A percentile compares a stretch with the other conserved stretches of the same genome.
Conservation (phyloP, 1,140 invertebrate species). For the Lepidotrigona ventralis region DNA sequence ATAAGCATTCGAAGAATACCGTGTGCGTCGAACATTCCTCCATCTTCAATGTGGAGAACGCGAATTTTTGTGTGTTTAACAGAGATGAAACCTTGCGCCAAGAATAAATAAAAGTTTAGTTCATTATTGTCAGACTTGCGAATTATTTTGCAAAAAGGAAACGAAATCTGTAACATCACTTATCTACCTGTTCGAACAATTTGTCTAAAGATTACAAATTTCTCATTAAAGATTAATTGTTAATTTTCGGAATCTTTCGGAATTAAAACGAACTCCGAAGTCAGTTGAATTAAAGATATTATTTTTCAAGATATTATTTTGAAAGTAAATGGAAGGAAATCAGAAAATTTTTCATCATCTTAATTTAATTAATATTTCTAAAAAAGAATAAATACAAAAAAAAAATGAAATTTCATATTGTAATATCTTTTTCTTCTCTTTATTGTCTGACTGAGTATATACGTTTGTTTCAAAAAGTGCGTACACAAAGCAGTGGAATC, state of each 20-base stretch:
- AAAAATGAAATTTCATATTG: neutral
- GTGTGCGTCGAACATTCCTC: neutral
- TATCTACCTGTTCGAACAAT: neutral
- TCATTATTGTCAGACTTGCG: neutral
- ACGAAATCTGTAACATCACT: neutral
- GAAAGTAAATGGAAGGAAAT: neutral
- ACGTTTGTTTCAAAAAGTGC: neutral
- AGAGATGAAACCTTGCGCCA: neutral
- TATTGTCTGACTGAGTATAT: neutral
- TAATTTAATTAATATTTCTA: neutral
- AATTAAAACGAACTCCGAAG: neutral
- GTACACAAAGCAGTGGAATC: conserved; percentile 4
- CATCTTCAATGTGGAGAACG: neutral
- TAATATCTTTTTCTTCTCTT: neutral
- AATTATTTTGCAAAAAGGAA: neutral
- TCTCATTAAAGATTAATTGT: neutral
- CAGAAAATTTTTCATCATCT: neutral
- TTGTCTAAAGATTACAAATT: neutral
- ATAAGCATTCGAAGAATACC: conserved; percentile 46
- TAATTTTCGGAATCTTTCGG: rapidly evolving
- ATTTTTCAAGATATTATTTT: neutral
- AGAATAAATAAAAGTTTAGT: neutral
- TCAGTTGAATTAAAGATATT: too few relatives aligned
- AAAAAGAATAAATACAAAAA: neutral
- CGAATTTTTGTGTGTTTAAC: neutral